Conservation (phyloP, 2,113 vertebrate genomes). For the Rhinichthys klamathensis region DNA sequence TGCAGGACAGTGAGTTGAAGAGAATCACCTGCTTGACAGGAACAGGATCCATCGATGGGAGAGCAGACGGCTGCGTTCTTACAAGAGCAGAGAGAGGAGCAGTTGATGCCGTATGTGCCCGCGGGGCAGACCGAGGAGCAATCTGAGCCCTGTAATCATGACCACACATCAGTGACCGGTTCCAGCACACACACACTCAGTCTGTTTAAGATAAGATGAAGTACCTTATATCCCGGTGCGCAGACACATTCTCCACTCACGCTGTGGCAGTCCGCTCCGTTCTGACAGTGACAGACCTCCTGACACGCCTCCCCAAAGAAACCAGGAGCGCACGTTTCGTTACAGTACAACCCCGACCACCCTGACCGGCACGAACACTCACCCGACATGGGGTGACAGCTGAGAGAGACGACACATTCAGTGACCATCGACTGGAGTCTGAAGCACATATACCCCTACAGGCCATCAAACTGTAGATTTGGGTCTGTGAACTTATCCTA, state of each 20-base stretch:
- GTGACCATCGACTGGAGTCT: no score
- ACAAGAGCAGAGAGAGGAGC: slow-evolving; percentile 87
- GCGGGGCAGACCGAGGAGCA: slow-evolving; percentile 83
- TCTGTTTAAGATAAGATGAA: no score
- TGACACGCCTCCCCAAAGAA: slow-evolving; percentile 90
- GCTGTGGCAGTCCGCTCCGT: slow-evolving; percentile 93
- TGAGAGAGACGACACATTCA: slow-evolving; percentile 62
- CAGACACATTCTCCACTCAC: slow-evolving; percentile 90
- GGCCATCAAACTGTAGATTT: no score
- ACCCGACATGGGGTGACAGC: slow-evolving; percentile 97
- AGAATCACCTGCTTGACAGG: slow-evolving; percentile 86
- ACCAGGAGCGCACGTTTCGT: slow-evolving; percentile 90
- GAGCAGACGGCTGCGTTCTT: slow-evolving; percentile 88
- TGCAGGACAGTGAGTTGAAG: not conserved
- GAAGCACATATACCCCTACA: no score
- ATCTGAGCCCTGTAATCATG: slow-evolving; percentile 75
- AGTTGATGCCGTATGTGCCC: slow-evolving; percentile 86
- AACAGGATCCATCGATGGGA: slow-evolving; percentile 90
- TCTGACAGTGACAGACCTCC: slow-evolving; percentile 93
- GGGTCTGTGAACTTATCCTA: no score
- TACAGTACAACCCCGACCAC: slow-evolving; percentile 96
- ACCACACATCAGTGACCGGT: not conserved
- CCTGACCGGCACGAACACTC: slow-evolving; percentile 90
- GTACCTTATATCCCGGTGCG: slow-evolving; percentile 94
- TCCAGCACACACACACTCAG: not conserved